These are phyloP conservation scores for Takifugu bimaculatus DNA, from an alignment of 2,113 vertebrate genomes.

Conservation along the genomic window DNA sequence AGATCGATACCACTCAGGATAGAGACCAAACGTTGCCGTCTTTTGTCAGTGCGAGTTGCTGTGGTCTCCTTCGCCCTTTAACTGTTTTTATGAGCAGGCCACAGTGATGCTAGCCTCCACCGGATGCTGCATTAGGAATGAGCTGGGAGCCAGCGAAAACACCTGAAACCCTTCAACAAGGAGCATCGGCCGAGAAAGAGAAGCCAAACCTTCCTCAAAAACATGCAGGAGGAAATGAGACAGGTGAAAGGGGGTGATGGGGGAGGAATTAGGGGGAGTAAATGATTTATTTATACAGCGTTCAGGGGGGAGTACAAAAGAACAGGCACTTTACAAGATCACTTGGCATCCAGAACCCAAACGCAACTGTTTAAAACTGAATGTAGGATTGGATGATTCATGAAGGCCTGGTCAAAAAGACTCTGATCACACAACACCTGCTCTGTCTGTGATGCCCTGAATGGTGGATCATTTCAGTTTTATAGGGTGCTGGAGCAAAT, in stretches of 20 bases:
- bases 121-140: constrained; percentile 46
- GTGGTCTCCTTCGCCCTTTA: constrained; percentile 47
- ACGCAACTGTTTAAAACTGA: constrained; percentile 7
- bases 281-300: constrained; percentile 55
- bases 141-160: constrained; percentile 19
- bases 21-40: constrained; percentile 53
- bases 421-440: constrained; percentile 36
- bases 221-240: constrained; percentile 48
- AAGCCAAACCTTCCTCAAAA: not conserved
- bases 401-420: constrained; percentile 30
- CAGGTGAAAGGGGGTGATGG: constrained; percentile 46
- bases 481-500: constrained; percentile 56
- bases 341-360: constrained; percentile 20
- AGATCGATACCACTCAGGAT: constrained; percentile 64
- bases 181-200: not conserved
- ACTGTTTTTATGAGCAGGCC: constrained; percentile 26
- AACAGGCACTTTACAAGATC: constrained; percentile 55
- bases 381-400: constrained; percentile 46
- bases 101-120: constrained; percentile 39
- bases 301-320: constrained; percentile 25
- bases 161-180: constrained; percentile 23
- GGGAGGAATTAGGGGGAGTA: constrained; percentile 13
- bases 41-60: constrained; percentile 60
- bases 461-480: constrained; percentile 67
- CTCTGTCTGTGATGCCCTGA: constrained; percentile 57